Evolutionary conservation across 2,888 invertebrate species (phyloP).

Genomic region (Phalangium opilio): DNA sequence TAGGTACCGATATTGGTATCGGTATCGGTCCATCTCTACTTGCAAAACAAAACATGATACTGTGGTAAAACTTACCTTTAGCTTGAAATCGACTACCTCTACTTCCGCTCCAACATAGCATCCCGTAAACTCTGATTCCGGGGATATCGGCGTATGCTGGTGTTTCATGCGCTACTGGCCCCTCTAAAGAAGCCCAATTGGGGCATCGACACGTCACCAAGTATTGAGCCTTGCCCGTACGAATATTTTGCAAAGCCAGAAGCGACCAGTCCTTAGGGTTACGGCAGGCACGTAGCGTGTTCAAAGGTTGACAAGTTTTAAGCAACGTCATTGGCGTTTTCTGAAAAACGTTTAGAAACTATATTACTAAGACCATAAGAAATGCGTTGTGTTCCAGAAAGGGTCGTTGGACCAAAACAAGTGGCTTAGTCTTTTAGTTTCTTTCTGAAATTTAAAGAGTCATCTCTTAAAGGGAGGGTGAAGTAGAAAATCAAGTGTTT

Average conservation of each 20-base stretch:
- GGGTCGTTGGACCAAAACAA: too few relatives aligned
- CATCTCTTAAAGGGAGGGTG: too few relatives aligned
- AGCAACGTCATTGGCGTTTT: slow-evolving; percentile 46
- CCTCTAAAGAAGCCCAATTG: slow-evolving; percentile 67
- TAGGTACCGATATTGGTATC: too few relatives aligned
- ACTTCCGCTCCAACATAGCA: slow-evolving; percentile 51
- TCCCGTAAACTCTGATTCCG: slow-evolving; percentile 80
- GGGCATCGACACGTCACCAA: slow-evolving; percentile 82
- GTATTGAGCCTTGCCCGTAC: slow-evolving; percentile 86
- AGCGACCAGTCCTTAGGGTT: slow-evolving; percentile 82
- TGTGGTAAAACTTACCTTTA: slow-evolving; percentile 12
- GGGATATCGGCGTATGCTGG: slow-evolving; percentile 86
- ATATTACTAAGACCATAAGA: too few relatives aligned
- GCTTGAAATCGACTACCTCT: slow-evolving; percentile 12
- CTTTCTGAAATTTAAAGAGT: too few relatives aligned
- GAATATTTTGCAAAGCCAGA: slow-evolving; percentile 71
- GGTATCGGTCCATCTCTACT: too few relatives aligned
- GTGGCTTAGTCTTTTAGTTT: too few relatives aligned
- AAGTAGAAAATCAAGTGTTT: too few relatives aligned
- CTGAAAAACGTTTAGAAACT: too few relatives aligned
- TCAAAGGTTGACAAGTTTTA: slow-evolving; percentile 84
- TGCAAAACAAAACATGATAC: too few relatives aligned
- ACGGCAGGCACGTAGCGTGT: slow-evolving; percentile 74
- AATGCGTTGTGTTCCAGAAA: too few relatives aligned
- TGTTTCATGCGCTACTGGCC: slow-evolving; percentile 84